These are phyloP conservation scores for Bombus confusus DNA, from an alignment of 1,140 invertebrate genomes.

Conservation along the genomic window DNA sequence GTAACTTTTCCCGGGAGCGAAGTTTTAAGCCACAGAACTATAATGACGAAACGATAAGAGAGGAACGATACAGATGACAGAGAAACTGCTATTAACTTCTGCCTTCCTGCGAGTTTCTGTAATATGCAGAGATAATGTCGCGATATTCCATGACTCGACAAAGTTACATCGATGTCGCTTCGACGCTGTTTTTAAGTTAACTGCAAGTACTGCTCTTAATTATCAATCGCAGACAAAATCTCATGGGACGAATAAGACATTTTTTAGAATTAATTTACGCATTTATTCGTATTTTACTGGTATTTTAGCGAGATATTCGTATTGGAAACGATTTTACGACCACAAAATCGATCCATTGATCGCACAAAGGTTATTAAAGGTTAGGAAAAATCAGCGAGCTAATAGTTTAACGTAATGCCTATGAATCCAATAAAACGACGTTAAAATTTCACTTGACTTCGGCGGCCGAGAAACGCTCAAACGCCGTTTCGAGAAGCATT, in stretches of 20 bases:
- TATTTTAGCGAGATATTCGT: neutral
- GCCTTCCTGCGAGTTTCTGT: slow-evolving; percentile 20
- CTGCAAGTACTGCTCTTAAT: neutral
- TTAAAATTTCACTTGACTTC: neutral
- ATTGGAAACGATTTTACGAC: too few relatives aligned
- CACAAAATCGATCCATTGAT: too few relatives aligned
- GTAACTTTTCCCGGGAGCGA: slow-evolving; percentile 53
- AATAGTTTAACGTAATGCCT: too few relatives aligned
- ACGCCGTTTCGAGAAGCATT: neutral
- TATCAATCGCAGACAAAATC: neutral
- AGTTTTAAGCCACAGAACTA: slow-evolving; percentile 70
- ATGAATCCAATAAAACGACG: too few relatives aligned
- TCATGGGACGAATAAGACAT: neutral
- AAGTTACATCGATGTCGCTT: neutral
- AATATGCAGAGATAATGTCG: neutral
- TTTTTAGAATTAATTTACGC: neutral
- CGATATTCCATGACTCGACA: neutral
- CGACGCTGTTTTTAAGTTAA: too few relatives aligned
- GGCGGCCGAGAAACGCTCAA: neutral
- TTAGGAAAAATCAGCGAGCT: too few relatives aligned
- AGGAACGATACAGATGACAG: slow-evolving; percentile 30
- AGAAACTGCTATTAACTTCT: slow-evolving; percentile 67
- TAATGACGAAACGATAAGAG: slow-evolving; percentile 74
- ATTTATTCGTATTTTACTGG: neutral
- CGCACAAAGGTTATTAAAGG: too few relatives aligned